Evolutionary conservation across 2,113 vertebrate species (phyloP), one percentile per base, ranked within the genome.

Genomic region (Casuarius casuarius): DNA sequence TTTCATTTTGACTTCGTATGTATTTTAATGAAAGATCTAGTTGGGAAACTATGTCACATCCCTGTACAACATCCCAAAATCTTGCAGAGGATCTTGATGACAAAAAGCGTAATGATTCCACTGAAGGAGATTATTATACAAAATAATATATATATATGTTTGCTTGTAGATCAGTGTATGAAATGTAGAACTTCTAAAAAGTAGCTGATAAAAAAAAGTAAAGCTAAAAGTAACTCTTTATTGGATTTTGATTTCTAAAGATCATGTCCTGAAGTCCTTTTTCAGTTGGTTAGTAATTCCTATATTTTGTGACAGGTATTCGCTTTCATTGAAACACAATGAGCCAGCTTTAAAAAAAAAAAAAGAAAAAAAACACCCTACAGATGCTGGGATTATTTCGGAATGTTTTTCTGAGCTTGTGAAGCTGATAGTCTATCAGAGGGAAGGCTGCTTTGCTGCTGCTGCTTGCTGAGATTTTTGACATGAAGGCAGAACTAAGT

Each of bases 381-480:
- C 67, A 42, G 1, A 22, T 10, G 1, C 2, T 58, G 13, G 1
- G 0, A 0, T 68, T 44, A 73, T 85, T 89, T 65, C 29, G 66
- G 15, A 10, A 19, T 56, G 5, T 62, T 74, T 89, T 82, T 4
- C 8, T 38, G 11, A 73, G 18, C 62, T 67, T 78, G 10, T 35
- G n/a, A 66, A 73, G 25, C 11, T 1, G 1, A 65, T n/a, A 22
- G 5, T 49, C 70, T 90, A 29, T 40, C 13, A 33, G 38, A 87
- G 77, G 38, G n/a, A 87, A 78, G 15, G 46, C 56, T 75, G 4
- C 42, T 44, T 38, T 82, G 38, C 38, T 91, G 58, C 35, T 63
- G 42, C 33, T 86, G 8, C 40, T 86, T 2, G 0, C 40, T 83
- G 28, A 26, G 49, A 31, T 68, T 90, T 84, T 91, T 87, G 65